Evolutionary conservation across 2,797 vertebrate genomes (phyloP), one percentile per base, ranked within the genome.

Genomic region (Siniperca obscura): DNA sequence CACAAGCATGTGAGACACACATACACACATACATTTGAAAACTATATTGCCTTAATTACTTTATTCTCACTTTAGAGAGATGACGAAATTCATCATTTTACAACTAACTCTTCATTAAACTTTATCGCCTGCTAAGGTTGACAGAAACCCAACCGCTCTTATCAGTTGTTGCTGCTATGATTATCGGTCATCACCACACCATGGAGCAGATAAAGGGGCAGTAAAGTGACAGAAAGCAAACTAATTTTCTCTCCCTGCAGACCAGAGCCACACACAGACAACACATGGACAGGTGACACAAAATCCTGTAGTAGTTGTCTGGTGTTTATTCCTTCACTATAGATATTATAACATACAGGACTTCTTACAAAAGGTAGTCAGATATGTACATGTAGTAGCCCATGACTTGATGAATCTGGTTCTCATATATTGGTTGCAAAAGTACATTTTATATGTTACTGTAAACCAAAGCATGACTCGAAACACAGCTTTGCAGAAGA

Each of bases 101-200:
- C 89, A 90, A 87, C 78, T 82, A 81, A 86, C 59, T 88, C 85
- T 90, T 94, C 87, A 94, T 94, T 94, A 94, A 57, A 86, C 76
- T 92, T 94, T 95, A 95, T 84, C 77, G 81, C 76, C 80, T 27
- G 84, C 55, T 86, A 62, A 81, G 81, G 81, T 68, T 89, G 85
- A 91, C 83, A 86, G 80, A 87, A 93, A 90, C 89, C 83, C 60
- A 67, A 30, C 81, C 10, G n/a, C 40, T 77, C 78, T 88, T 94
- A 90, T 91, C 89, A 72, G 78, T 1, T 19, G 82, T 80, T 75
- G 84, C 71, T 83, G 85, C 75, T 38, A 76, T 83, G 88, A 94
- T 94, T 90, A 89, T 80, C 17, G 65, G 73, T 86, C 83, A 93
- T 95, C 93, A 89, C 80, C 81, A 91, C 87, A 90, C 84, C 56